Evolutionary conservation across 2,113 vertebrate species (phyloP), one percentile per base, ranked within the genome.

Genomic region (Aspidoscelis tigris): DNA sequence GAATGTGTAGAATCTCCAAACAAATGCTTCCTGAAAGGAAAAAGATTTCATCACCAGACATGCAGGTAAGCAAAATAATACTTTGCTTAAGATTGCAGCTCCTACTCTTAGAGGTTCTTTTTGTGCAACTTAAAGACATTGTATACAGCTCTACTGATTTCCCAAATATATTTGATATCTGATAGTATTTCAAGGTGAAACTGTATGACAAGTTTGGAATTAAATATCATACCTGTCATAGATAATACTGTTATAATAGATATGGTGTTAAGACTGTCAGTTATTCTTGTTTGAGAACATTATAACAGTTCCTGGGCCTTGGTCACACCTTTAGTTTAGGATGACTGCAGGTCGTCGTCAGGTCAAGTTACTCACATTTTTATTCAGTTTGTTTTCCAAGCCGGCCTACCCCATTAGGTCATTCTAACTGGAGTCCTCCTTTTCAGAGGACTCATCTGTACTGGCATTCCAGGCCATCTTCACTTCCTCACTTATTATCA

Each of bases 1-100:
- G 98, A 99, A 94, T 99, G 98, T 92, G 97, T 95, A 89, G 97
- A 99, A 96, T 97, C 96, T 2, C 95, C 97, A 71, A 98, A 97
- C 77, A 98, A 97, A 93, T 99, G 98, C 92, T 98, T 99, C 91
- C 94, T 99, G 50, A 98, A 96, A 94, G 98, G 98, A 90, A 96
- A 97, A 88, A 96, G 97, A 81, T 99, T 99, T 89, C 97, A 97
- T 73, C 96, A 97, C 82, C 96, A 97, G 83, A 98, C 98, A 1
- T 99, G 98, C 98, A 99, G 98, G 98, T 99, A 94, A 95, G 88
- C 3, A 53, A 76, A 84, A 76, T 20, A 74, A 72, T 8, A 21
- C 11, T 44, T 76, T 47, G 58, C 20, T 24, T 80, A 26, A 53
- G 75, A 10, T 14, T 58, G 53, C 53, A 58, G 11, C 21, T 64